Evolutionary conservation across 2,888 invertebrate species (phyloP), one percentile per base, ranked within the genome.

Genomic region (Calameuta pallipes): DNA sequence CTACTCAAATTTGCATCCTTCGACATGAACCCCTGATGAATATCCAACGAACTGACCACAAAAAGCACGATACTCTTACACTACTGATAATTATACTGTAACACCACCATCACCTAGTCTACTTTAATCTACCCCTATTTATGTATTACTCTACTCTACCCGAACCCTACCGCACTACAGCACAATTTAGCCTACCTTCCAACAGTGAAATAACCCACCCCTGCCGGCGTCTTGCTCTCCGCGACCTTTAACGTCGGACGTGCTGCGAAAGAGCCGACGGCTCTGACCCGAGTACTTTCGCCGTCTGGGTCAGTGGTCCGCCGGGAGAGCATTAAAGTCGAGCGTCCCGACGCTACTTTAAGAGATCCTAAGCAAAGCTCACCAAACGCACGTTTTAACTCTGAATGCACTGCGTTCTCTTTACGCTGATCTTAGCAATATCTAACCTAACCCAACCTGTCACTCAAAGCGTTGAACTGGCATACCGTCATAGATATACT

Each of bases 281-380:
- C 73, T 23, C 75, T 79, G 75, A 71, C 78, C 35, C 76, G 76
- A 74, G 76, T 35, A 73, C 78, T 78, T 75, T 36, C 74, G 41
- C 74, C n/a, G 80, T 82, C 81, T 82, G 81, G 81, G 81, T 82
- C 81, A 82, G 79, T 81, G 80, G 80, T 82, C 81, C 82, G 77
- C 76, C 76, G 76, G 30, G 35, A 56, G 23, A 73, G 77, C 80
- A 81, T 82, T 82, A 79, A 82, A 82, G 81, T 82, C 80, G 81
- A 82, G 68, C 82, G 80, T 79, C 79, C 76, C 78, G 77, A 41
- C 74, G 56, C 56, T 1, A 9, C 56, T 56, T 56, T 56, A 56
- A 56, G 56, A 56, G 56, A 56, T 56, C 56, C 56, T 23, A 15
- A 56, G 56, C 23, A 9, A 23, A 23, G 23, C 56, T 9, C 23